Evolutionary conservation across 1,140 invertebrate genomes (phyloP).

Genomic region (Rhopalosiphum maidis): DNA sequence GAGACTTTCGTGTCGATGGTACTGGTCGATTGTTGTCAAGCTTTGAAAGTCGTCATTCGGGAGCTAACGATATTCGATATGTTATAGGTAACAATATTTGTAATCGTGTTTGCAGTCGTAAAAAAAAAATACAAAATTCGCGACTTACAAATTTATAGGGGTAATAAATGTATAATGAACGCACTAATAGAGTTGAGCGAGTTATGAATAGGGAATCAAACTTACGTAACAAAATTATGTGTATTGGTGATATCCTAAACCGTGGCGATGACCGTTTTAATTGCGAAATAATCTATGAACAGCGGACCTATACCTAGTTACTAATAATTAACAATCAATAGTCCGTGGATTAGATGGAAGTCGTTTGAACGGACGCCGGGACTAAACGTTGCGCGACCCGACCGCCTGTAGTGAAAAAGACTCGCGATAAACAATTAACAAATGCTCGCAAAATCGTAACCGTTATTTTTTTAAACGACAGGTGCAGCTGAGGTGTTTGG

Average conservation of each 20-base stretch:
- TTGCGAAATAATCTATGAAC: not conserved
- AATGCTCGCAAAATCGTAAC: not conserved
- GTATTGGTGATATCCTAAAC: not conserved
- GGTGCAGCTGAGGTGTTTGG: slow-evolving; percentile 21
- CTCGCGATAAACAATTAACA: slow-evolving; percentile 9
- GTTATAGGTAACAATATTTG: not conserved
- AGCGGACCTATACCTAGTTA: not conserved
- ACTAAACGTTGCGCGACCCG: slow-evolving; percentile 37
- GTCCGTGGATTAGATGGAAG: not conserved
- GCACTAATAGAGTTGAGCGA: not conserved
- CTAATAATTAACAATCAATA: not conserved
- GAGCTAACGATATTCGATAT: not conserved
- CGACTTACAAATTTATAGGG: not conserved
- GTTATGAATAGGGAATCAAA: not conserved
- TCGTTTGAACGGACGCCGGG: not conserved
- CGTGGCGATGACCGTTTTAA: not conserved
- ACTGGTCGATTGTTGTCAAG: not conserved
- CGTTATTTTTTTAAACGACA: slow-evolving; percentile 56
- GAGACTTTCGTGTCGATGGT: too few relatives aligned
- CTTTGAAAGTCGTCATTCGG: not conserved
- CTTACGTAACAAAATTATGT: not conserved
- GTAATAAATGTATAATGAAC: not conserved
- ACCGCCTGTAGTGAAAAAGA: slow-evolving; percentile 6
- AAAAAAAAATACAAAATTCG: not conserved
- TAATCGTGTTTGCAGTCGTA: not conserved